A percentile compares a stretch with the other conserved stretches of the same genome.
Conservation (phyloP, 2,113 vertebrate species). For the Cyrtonyx montezumae region DNA sequence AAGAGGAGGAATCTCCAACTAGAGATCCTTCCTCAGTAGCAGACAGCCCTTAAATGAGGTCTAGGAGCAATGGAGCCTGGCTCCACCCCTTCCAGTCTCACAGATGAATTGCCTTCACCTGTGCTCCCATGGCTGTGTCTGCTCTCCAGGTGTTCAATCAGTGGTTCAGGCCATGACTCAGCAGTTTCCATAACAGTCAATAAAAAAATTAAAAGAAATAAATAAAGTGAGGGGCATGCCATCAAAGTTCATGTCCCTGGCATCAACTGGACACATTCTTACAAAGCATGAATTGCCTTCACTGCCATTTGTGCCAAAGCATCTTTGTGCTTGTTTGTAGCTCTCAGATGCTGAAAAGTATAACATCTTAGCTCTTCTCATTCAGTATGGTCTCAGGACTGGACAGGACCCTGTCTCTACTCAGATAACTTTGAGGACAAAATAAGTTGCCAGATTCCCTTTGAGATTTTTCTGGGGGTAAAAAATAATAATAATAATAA, state of each 20-base stretch:
- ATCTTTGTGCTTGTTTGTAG: not conserved
- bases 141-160: no score
- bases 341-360: not conserved
- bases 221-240: not conserved
- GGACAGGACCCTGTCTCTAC: slow-evolving; percentile 9
- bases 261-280: not conserved
- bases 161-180: no score
- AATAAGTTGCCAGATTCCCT: not conserved
- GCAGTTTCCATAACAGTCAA: no score
- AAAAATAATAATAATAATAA: no score
- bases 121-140: no score
- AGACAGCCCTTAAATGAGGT: no score
- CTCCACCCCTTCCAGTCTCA: no score
- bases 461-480: slow-evolving; percentile 25
- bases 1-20: no score
- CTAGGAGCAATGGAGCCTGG: no score
- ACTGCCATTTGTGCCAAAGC: not conserved
- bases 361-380: not conserved
- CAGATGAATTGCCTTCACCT: no score
- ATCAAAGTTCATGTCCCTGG: slow-evolving; percentile 3
- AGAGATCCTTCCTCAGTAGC: no score
- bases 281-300: not conserved
- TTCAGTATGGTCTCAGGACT: not conserved
- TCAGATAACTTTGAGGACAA: not conserved
- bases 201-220: not conserved